Percentiles rank a stretch among this genome's conserved stretches.
phyloP scores from a whole-genome alignment of 2,113 vertebrate species.

The Sceloporus undulatus region DNA sequence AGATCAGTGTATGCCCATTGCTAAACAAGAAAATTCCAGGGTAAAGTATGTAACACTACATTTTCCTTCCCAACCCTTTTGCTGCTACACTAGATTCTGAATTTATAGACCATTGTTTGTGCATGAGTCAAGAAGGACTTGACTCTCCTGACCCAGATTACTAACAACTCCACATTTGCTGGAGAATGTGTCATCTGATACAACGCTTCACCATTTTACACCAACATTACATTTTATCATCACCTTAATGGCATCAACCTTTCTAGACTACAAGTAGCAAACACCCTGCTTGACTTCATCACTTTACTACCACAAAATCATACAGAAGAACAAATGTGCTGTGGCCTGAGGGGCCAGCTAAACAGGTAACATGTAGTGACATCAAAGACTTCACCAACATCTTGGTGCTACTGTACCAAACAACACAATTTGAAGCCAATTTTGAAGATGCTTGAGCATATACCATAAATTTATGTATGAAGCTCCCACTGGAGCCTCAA shows the following conservation, averaged over 20 bases:
- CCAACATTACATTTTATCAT: conserved; percentile 46
- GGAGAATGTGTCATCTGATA: conserved; percentile 39
- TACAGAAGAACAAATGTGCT: conserved; percentile 51
- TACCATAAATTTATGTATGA: conserved; percentile 34
- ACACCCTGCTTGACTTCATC: conserved; percentile 49
- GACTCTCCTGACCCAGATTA: conserved; percentile 16
- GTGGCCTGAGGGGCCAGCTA: conserved; percentile 47
- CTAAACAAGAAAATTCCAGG: conserved; percentile 45
- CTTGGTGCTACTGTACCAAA: conserved; percentile 40
- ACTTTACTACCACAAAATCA: conserved; percentile 63
- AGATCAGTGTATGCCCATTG: conserved; percentile 45
- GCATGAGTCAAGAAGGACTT: conserved; percentile 48
- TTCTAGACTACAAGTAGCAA: conserved; percentile 54
- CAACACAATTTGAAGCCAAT: conserved; percentile 32
- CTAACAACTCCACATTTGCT: conserved; percentile 39
- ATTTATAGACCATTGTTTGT: conserved; percentile 21
- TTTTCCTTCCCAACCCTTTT: conserved; percentile 18
- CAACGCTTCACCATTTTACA: conserved; percentile 13
- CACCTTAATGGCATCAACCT: conserved; percentile 37
- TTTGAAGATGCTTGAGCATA: conserved; percentile 28
- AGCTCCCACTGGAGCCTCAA: conserved; percentile 20
- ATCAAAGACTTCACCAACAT: conserved; percentile 48
- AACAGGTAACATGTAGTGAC: conserved; percentile 42
- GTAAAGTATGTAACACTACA: conserved; percentile 27
- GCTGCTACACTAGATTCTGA: conserved; percentile 16